These are phyloP conservation scores for Chauna torquata DNA, from an alignment of 2,113 vertebrate genomes.

Conservation along the genomic window DNA sequence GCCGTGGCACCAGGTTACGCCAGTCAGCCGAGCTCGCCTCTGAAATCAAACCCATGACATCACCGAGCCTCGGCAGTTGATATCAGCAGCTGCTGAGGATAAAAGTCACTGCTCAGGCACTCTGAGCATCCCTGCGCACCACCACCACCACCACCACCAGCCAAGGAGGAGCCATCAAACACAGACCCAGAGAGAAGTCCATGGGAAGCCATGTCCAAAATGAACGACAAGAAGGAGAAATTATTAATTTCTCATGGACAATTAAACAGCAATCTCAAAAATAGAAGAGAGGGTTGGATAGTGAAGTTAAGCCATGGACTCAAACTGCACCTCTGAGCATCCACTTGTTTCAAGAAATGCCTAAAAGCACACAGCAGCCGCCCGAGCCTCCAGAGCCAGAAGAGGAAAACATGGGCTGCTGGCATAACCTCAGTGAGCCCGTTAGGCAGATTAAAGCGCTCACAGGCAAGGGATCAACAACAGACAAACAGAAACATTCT, in stretches of 20 bases:
- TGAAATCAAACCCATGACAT: constrained; percentile 52
- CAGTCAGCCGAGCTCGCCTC: constrained; percentile 7
- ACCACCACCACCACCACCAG: background rate
- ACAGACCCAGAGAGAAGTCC: background rate
- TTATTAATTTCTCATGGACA: background rate
- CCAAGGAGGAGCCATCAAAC: background rate
- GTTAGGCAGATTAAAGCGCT: background rate
- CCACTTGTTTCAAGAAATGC: background rate
- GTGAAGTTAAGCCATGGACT: background rate
- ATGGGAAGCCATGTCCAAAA: background rate
- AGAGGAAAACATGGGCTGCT: background rate
- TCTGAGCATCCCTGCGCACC: background rate
- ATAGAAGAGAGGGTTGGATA: background rate
- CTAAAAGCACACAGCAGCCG: background rate
- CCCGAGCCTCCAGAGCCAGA: background rate
- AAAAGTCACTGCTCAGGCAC: constrained; percentile 53
- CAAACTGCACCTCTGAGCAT: background rate
- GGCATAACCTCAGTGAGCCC: background rate
- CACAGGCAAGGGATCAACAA: background rate
- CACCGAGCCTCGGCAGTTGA: background rate
- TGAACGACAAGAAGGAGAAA: fast-evolving
- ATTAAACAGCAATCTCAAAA: background rate
- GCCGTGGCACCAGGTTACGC: constrained; percentile 23
- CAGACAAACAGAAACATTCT: background rate
- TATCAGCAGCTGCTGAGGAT: constrained; percentile 62